phyloP scores from a whole-genome alignment of 2,113 vertebrate genomes.

The Myotis davidii region DNA sequence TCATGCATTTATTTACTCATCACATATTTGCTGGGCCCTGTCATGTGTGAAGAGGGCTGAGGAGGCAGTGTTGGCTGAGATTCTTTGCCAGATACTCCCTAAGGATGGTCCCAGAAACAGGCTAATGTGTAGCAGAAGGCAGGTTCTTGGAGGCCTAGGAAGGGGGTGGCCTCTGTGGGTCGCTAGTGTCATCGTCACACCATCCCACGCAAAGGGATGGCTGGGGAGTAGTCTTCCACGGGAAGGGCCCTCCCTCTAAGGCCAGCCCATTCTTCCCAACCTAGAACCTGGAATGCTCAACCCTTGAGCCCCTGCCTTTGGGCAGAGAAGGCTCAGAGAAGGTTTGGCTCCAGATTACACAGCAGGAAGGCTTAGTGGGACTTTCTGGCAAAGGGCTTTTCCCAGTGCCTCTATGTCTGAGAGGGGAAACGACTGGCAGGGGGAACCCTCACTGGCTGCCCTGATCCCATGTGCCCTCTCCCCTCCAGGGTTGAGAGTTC shows the following conservation, averaged over 20 bases:
- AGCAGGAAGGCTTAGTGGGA: neutral
- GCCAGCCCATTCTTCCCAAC: neutral
- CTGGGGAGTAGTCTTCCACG: neutral
- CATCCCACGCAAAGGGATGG: neutral
- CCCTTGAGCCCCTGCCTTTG: neutral
- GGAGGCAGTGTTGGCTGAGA: neutral
- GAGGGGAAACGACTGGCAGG: neutral
- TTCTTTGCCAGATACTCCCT: neutral
- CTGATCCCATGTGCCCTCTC: neutral
- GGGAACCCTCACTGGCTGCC: neutral
- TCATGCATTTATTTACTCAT: neutral
- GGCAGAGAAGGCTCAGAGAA: neutral
- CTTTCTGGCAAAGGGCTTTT: neutral
- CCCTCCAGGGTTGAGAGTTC: neutral
- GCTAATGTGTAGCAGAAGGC: neutral
- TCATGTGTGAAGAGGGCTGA: neutral
- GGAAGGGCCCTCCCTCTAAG: neutral
- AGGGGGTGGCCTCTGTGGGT: neutral
- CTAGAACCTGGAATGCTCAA: conserved; percentile 2
- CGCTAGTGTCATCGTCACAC: neutral
- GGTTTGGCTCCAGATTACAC: neutral
- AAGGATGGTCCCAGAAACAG: neutral
- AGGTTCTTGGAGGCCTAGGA: neutral
- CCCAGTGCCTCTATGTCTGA: neutral
- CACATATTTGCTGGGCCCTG: neutral